A percentile compares a stretch with the other conserved stretches of the same genome.
Evolutionary conservation across 2,113 vertebrate genomes (phyloP).

Genomic region (Coturnix japonica): DNA sequence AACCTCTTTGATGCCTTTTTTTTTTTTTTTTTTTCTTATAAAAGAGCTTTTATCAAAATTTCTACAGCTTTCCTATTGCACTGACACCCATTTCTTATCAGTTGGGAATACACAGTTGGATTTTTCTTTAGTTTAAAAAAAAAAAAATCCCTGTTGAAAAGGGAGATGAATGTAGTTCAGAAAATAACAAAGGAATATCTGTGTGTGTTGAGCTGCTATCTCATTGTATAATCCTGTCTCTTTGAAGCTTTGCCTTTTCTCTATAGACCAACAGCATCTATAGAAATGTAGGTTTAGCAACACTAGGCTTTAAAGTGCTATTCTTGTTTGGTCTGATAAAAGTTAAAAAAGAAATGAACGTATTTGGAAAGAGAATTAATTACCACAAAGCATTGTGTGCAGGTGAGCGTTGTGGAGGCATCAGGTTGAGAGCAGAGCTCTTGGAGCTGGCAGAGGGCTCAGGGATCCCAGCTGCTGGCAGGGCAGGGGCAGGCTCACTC

Average conservation of each 20-base stretch:
- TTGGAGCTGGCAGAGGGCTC: not conserved
- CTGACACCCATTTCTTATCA: slow-evolving; percentile 45
- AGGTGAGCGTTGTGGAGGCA: not conserved
- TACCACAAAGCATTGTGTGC: not conserved
- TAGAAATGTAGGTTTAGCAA: slow-evolving; percentile 6
- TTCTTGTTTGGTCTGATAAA: not conserved
- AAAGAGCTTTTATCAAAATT: slow-evolving; percentile 31
- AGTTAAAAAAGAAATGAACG: not conserved
- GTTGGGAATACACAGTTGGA: slow-evolving; percentile 28
- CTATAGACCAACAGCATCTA: not conserved
- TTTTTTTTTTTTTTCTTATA: not conserved
- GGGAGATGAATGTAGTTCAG: slow-evolving; percentile 49
- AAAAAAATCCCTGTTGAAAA: not conserved
- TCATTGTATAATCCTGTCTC: slow-evolving; percentile 37
- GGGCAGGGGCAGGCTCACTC: not conserved
- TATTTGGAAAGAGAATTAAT: not conserved
- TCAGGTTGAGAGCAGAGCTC: not conserved
- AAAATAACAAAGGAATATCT: slow-evolving; percentile 55
- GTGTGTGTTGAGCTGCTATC: slow-evolving; percentile 38
- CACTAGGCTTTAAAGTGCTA: not conserved
- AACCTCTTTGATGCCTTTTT: not conserved
- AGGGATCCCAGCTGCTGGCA: no score
- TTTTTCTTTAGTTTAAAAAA: slow-evolving; percentile 10
- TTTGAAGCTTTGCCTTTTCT: slow-evolving; percentile 51
- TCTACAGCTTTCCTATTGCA: not conserved